A percentile compares a stretch with the other conserved stretches of the same genome.
phyloP scores from a whole-genome alignment of 2,797 vertebrate genomes.

The Allobates femoralis region DNA sequence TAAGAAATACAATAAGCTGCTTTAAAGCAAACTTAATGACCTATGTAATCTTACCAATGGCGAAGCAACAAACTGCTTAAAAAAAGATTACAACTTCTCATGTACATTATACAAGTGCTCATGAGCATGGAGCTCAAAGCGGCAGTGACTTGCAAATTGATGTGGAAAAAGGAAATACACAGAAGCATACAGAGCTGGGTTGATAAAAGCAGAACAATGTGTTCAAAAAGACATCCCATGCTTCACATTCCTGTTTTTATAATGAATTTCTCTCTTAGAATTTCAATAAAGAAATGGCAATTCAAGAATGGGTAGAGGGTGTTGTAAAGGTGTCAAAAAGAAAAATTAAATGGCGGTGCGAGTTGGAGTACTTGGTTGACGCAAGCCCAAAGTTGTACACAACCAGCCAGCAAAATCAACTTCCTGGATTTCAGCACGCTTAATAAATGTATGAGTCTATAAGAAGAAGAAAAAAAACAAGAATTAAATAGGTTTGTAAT shows the following conservation, averaged over 20 bases:
- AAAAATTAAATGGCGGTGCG: constrained; percentile 79
- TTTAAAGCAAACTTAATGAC: not conserved
- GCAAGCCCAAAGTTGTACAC: constrained; percentile 90
- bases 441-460: constrained; percentile 94
- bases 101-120: not conserved
- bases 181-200: constrained; percentile 16
- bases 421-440: constrained; percentile 92
- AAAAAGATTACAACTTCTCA: not conserved
- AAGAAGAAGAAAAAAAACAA: constrained; percentile 10
- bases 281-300: constrained; percentile 61
- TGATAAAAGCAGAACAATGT: constrained; percentile 36
- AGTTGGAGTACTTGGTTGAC: constrained; percentile 95
- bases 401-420: constrained; percentile 97
- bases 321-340: not conserved
- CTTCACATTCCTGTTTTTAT: not conserved
- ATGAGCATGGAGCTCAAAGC: not conserved
- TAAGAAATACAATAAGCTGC: not conserved
- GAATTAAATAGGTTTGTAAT: not conserved
- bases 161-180: not conserved
- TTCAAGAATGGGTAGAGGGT: constrained; percentile 50
- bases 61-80: not conserved
- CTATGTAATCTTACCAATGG: not conserved
- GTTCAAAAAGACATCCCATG: constrained; percentile 18
- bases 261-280: constrained; percentile 1
- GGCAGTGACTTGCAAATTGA: not conserved